Evolutionary conservation across 1,140 invertebrate species (phyloP), one percentile per base, ranked within the genome.

Genomic region (Dendrolimus kikuchii): DNA sequence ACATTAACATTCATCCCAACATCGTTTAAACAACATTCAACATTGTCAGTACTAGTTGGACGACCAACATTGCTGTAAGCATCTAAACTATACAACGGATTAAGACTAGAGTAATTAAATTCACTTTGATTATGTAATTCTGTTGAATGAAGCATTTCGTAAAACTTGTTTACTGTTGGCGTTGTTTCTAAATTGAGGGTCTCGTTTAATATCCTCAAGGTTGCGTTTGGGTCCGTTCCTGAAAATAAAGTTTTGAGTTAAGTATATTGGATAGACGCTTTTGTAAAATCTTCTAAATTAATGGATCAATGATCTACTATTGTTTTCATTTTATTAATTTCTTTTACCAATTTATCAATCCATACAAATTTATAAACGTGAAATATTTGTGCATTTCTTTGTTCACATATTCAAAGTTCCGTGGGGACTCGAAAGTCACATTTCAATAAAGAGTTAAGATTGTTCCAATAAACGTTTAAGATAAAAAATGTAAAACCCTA

Each of bases 141-240:
- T 40, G 64, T 71, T 9, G 70, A 65, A 59, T 81, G 71, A 41
- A 85, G 68, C 74, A 82, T 83, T 74, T 83, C 71, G 59, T 81
- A 85, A 47, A 83, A 60, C 67, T 73, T 78, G 60, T 80, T 85
- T 45, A 83, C 61, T 38, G 73, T 85, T 9, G 80, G 79, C 38
- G 49, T 57, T 55, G 62, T 49, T 38, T 55, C 36, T 8, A 50
- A 51, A 56, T 71, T 62, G 48, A 62, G 57, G 23, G 71, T 68
- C 56, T 75, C 57, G 9, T 72, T 66, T 41, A 67, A 59, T 53
- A 68, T 64, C 40, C 60, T 79, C 50, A 73, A 64, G 39, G 63
- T 59, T 7, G 49, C 55, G 59, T 82, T 77, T 23, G 79, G 74
- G 51, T 85, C 81, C 5, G 70, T 81, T 8, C 81, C 81, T 85